These are phyloP conservation scores for Petrolisthes cinctipes DNA, from an alignment of 2,888 invertebrate genomes.

Conservation along the genomic window DNA sequence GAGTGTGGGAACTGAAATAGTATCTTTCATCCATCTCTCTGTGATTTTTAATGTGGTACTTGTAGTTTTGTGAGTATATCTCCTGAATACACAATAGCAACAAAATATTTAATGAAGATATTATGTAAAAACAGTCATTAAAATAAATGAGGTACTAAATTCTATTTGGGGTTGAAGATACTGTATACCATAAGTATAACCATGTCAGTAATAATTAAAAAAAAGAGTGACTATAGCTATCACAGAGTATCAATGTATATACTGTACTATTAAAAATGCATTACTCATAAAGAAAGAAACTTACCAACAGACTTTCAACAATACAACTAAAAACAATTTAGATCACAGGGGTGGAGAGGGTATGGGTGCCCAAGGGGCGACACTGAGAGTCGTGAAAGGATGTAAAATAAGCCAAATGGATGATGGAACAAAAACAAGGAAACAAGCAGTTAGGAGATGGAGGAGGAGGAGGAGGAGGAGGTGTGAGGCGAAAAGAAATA, in stretches of 20 bases:
- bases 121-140: constrained; percentile 13
- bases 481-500: background rate
- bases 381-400: background rate
- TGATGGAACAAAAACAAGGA: background rate
- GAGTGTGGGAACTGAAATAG: no score
- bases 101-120: constrained; percentile 1
- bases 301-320: background rate
- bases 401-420: constrained; percentile 4
- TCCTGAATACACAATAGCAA: constrained; percentile 15
- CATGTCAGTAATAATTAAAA: constrained; percentile 4
- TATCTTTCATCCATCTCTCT: no score
- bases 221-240: background rate
- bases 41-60: no score
- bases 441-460: background rate
- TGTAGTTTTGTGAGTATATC: constrained; percentile 19
- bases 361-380: background rate
- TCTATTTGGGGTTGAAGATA: constrained; percentile 12
- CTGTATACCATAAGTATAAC: constrained; percentile 10
- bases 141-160: constrained; percentile 24
- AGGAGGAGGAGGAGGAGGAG: background rate
- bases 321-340: background rate
- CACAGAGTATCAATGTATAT: background rate
- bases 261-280: background rate
- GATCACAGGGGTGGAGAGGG: background rate
- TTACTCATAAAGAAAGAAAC: background rate